A percentile compares a stretch with the other conserved stretches of the same genome.
phyloP scores from a whole-genome alignment of 2,113 vertebrate genomes.

The Cottus gobio region DNA sequence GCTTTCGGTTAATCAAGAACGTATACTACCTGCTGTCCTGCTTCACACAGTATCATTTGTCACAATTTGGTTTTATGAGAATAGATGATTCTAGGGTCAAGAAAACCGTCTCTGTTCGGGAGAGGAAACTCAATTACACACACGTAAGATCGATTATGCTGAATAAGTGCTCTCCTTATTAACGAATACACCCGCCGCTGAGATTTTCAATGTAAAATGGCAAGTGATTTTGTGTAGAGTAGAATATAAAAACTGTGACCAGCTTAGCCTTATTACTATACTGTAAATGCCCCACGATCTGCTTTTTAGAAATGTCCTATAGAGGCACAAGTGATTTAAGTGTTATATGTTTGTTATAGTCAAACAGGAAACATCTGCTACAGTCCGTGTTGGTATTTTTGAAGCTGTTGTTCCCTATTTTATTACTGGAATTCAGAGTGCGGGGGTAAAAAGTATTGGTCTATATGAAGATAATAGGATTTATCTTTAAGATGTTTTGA shows the following conservation, averaged over 20 bases:
- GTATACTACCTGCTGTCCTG: slow-evolving; percentile 36
- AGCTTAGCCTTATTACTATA: slow-evolving; percentile 76
- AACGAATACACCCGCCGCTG: slow-evolving; percentile 46
- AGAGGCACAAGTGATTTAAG: slow-evolving; percentile 59
- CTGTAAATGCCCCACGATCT: slow-evolving; percentile 60
- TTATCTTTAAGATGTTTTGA: slow-evolving; percentile 31
- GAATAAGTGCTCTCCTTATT: slow-evolving; percentile 58
- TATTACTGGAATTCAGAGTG: slow-evolving; percentile 44
- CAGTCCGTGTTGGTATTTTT: slow-evolving; percentile 66
- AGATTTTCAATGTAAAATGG: slow-evolving; percentile 73
- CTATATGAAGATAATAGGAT: slow-evolving; percentile 49
- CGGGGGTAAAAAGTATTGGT: slow-evolving; percentile 43
- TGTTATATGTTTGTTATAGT: slow-evolving; percentile 67
- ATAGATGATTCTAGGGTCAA: slow-evolving; percentile 20
- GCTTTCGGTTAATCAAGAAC: slow-evolving; percentile 28
- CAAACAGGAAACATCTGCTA: slow-evolving; percentile 41
- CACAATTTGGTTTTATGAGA: slow-evolving; percentile 47
- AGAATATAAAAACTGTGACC: slow-evolving; percentile 76
- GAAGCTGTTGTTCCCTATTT: slow-evolving; percentile 60
- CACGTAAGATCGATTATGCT: slow-evolving; percentile 40
- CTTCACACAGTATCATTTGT: slow-evolving; percentile 30
- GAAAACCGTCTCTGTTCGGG: slow-evolving; percentile 32
- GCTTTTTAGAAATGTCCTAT: slow-evolving; percentile 57
- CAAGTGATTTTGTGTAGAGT: slow-evolving; percentile 72
- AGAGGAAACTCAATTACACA: slow-evolving; percentile 35